A percentile compares a stretch with the other conserved stretches of the same genome.
phyloP scores from a whole-genome alignment of 2,113 vertebrate species.

The Catagonus wagneri region DNA sequence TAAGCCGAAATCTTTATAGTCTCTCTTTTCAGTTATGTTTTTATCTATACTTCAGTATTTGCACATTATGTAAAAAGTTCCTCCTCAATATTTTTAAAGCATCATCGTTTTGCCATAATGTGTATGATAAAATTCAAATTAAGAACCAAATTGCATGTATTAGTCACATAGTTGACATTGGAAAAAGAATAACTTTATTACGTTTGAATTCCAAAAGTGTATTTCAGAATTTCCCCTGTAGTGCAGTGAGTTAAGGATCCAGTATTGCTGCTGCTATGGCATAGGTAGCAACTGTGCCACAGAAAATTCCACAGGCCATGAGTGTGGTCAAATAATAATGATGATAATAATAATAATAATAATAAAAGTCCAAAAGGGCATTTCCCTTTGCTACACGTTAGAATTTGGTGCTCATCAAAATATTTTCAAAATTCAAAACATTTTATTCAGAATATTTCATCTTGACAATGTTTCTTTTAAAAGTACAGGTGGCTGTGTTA shows the following conservation, averaged over 20 bases:
- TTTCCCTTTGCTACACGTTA: constrained; percentile 37
- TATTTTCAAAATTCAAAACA: constrained; percentile 53
- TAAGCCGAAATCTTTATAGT: constrained; percentile 28
- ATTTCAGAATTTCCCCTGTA: background rate
- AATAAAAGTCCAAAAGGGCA: background rate
- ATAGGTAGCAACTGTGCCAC: too few species aligned
- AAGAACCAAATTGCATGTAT: constrained; percentile 13
- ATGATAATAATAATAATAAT: too few species aligned
- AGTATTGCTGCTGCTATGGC: too few species aligned
- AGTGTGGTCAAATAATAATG: too few species aligned
- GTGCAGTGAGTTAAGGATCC: too few species aligned
- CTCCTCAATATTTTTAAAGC: background rate
- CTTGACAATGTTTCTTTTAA: background rate
- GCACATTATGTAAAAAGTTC: background rate
- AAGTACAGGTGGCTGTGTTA: background rate
- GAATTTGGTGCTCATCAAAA: constrained; percentile 57
- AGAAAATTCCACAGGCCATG: too few species aligned
- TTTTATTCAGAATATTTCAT: constrained; percentile 48
- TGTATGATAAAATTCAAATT: constrained; percentile 32
- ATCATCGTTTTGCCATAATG: background rate
- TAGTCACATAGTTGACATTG: background rate
- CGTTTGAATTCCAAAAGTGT: background rate
- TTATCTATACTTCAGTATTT: background rate
- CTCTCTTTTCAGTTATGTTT: background rate
- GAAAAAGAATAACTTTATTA: constrained; percentile 34